Evolutionary conservation across 2,888 invertebrate species (phyloP), one percentile per base, ranked within the genome.

Genomic region (Clanis bilineata): DNA sequence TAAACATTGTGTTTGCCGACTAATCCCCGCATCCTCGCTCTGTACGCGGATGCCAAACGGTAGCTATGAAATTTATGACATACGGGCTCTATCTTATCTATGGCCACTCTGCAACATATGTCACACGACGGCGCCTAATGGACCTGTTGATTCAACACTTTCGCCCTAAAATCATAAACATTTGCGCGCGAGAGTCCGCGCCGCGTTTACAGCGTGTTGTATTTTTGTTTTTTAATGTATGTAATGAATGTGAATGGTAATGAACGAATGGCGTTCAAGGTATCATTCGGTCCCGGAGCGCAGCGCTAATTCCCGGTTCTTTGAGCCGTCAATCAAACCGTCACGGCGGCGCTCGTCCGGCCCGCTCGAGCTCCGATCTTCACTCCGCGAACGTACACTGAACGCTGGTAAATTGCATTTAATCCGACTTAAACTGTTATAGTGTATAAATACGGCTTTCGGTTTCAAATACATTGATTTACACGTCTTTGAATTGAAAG

Each of bases 51-150:
- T 83, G 84, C 85, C 85, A 86, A 89, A 92, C 92, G 88, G 92
- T 91, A 90, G 91, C 88, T 78, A 77, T 80, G 68, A 79, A 77
- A 82, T 84, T 83, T 84, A 87, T 87, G 89, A 91, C 92, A 92
- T 90, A 90, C 86, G 89, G 61, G 89, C 79, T 88, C 85, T 91
- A 91, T 91, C 92, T 92, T 91, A 92, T 92, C 92, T 85, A 69
- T 82, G 82, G 69, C 84, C 88, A 91, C 91, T 91, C 83, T 77
- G 80, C 81, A 83, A 83, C 91, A 90, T 90, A 91, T 92, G 92
- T 83, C 85, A 77, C 80, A 73, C 65, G 66, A 74, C 80, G 78
- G 72, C 79, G 84, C 80, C 76, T 91, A 92, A 91, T 90, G 90
- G 88, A 73, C 78, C 81, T 82, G 74, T 80, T 82, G 83, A 85